Evolutionary conservation across 2,113 vertebrate genomes (phyloP).

Genomic region (Mixornis gularis): DNA sequence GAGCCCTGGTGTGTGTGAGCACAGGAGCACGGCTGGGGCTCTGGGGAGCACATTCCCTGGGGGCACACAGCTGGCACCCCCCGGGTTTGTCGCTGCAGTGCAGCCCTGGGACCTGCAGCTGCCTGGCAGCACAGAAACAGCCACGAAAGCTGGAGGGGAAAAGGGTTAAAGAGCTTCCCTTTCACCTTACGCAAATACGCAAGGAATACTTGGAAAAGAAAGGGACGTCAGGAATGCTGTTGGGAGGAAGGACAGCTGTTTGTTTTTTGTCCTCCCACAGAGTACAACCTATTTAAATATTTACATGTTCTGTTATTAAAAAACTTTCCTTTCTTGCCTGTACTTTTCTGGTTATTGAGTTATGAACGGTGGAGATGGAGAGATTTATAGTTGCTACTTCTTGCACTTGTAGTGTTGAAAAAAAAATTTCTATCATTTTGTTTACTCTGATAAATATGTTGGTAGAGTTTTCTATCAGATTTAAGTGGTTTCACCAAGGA

Average conservation of each 20-base stretch:
- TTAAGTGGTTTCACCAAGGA: neutral
- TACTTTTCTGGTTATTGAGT: neutral
- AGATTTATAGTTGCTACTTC: neutral
- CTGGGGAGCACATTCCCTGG: neutral
- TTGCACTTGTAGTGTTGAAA: neutral
- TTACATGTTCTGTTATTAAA: slow-evolving; percentile 9
- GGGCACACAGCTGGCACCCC: neutral
- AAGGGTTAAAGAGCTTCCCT: slow-evolving; percentile 33
- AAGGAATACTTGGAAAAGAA: neutral
- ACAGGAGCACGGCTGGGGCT: rapidly evolving
- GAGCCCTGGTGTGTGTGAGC: neutral
- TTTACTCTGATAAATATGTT: neutral
- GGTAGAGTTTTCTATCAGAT: neutral
- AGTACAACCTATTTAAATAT: slow-evolving; percentile 48
- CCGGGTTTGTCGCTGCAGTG: neutral
- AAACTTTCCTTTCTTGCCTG: neutral
- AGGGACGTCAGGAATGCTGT: neutral
- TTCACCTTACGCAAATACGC: neutral
- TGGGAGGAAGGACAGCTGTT: slow-evolving; percentile 3
- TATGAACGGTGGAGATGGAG: neutral
- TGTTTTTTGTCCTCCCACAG: slow-evolving; percentile 33
- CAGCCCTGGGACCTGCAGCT: neutral
- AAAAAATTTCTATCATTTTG: neutral
- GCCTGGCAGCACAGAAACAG: neutral
- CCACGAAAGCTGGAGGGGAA: neutral